A percentile compares a stretch with the other conserved stretches of the same genome.
Evolutionary conservation across 2,113 vertebrate species (phyloP).

Genomic region (Chauna torquata): DNA sequence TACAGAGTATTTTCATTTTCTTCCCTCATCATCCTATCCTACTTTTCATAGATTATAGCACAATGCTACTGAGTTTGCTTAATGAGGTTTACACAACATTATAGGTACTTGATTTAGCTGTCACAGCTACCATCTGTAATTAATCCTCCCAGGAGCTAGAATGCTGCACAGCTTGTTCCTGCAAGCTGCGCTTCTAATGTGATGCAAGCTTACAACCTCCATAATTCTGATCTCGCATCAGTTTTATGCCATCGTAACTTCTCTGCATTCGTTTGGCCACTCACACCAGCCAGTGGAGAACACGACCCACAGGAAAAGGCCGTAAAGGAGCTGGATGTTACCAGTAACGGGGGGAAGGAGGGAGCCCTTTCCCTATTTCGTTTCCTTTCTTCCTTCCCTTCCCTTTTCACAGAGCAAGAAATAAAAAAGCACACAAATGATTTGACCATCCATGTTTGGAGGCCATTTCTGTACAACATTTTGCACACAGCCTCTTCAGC

Average conservation of each 20-base stretch:
- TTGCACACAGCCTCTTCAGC: background rate
- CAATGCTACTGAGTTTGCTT: background rate
- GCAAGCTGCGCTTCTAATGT: background rate
- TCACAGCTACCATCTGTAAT: slow-evolving; percentile 46
- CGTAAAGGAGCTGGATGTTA: background rate
- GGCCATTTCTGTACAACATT: background rate
- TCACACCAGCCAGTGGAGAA: background rate
- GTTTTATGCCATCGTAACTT: background rate
- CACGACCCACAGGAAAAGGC: background rate
- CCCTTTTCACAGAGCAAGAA: background rate
- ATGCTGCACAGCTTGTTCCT: background rate
- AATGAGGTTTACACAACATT: slow-evolving; percentile 58
- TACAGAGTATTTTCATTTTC: background rate
- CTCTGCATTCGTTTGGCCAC: background rate
- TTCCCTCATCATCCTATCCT: background rate
- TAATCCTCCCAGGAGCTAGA: slow-evolving; percentile 49
- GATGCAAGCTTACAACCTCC: background rate
- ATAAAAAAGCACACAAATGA: background rate
- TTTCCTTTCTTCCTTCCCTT: background rate
- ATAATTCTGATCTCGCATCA: background rate
- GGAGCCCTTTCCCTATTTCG: background rate
- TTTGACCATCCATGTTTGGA: background rate
- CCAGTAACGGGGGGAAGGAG: accelerated
- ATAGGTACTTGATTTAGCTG: slow-evolving; percentile 43
- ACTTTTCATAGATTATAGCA: background rate